Evolutionary conservation across 2,797 vertebrate genomes (phyloP), one percentile per base, ranked within the genome.

Genomic region (Phyllotis vaccarum): DNA sequence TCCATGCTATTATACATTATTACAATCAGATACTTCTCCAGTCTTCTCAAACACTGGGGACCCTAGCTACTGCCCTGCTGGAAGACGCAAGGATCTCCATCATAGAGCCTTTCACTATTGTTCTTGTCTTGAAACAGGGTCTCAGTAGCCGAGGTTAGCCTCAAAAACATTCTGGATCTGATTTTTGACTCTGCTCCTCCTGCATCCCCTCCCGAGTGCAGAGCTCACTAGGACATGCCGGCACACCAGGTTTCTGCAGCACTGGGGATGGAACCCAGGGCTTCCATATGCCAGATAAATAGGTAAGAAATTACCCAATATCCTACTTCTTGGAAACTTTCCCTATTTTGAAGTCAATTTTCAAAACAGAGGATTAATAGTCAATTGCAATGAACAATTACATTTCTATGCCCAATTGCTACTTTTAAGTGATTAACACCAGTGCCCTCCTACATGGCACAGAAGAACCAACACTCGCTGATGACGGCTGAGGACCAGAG

Each of bases 351-450:
- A 89, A 56, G 40, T 85, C 8, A 94, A 83, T 81, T 94, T 88
- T 52, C 27, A 88, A 96, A 93, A 87, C 37, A 76, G 0, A 91
- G 27, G n/a, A 72, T 64, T 88, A 10, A 86, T 72, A 80, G 60
- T 37, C 85, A 70, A 95, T 91, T 78, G 46, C 6, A 78, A 95
- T n/a, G 22, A 70, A 93, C 86, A 94, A 93, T 89, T 31, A 74
- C 11, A 80, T 52, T 89, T 76, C 58, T 86, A 85, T 81, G 80
- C 21, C 66, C 82, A 81, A 90, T 1, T 54, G 91, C 75, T 27
- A 3, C 29, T 93, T 91, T 89, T 79, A 27, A 94, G 91, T 94
- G 82, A 85, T 54, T 94, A 66, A 31, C 34, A 72, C 29, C 40
- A 72, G 16, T 62, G 46, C 37, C 60, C n/a, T 68, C 31, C 62